Base-by-base conservation (phyloP, 2,797 vertebrate species). In the Myoxocephalus aenaeus region DNA sequence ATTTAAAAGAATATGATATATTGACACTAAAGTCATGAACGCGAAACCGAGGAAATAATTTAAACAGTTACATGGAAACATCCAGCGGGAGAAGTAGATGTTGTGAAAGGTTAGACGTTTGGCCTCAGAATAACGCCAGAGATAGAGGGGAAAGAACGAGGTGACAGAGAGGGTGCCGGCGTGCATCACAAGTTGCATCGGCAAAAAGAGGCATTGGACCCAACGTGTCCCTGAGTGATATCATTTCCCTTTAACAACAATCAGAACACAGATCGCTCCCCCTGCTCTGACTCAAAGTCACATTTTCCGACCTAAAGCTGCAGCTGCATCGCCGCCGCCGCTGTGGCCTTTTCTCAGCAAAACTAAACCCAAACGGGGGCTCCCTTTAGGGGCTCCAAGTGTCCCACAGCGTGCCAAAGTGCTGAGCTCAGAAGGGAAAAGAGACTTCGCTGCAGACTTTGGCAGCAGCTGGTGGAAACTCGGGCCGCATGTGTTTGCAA, bases 391-490 rank as follows among this genome's bases (percentile, higher is more conserved):
- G 73, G 22, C 42, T 27, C 13, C 62, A 76, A 78, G 73, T 70
- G 42, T 79, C 63, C 65, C 69, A 54, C 53, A 50, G 73, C 84
- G 22, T 89, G 84, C 89, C 90, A 80, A 18, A 88, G 84, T 25
- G 81, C 75, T 91, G 91, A 93, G 90, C 90, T 94, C 92, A 94
- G 86, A 90, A 90, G 81, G 79, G 84, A 54, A 72, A 77, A 78
- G 76, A 68, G 53, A 54, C 22, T 78, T 25, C 20, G 71, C 83
- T 62, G 86, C 87, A 89, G 90, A 81, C 78, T 54, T 93, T 95
- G 95, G 94, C 94, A 95, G 73, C 74, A 65, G 85, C 73, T 65
- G 74, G 44, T 84, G 88, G 87, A 96, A 97, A 96, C 95, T 64
- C 93, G 8, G 59, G 80, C 81, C 53, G 36, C 92, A 93, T 93